Conservation (phyloP, 2,113 vertebrate species). For the Gymnogyps californianus region DNA sequence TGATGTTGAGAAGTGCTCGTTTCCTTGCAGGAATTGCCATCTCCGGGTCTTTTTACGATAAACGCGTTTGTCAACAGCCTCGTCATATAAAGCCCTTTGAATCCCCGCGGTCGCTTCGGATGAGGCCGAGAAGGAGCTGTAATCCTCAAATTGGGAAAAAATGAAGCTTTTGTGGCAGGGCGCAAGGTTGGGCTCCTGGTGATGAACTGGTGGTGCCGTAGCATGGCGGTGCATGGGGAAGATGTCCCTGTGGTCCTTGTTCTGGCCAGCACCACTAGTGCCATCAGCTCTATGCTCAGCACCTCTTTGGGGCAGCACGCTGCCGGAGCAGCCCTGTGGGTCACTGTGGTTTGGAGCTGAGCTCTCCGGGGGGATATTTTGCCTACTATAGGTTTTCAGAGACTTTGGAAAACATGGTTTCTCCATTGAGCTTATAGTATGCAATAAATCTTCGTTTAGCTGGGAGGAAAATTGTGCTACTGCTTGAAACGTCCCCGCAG, state of each 20-base stretch:
- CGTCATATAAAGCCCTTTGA: not conserved
- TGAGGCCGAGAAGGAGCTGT: not conserved
- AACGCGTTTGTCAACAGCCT: not conserved
- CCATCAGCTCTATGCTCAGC: not conserved
- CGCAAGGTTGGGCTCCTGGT: not conserved
- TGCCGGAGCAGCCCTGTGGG: too few relatives aligned
- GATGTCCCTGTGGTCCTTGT: not conserved
- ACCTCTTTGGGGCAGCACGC: not conserved
- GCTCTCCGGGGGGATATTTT: not conserved
- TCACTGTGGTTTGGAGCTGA: rapidly evolving
- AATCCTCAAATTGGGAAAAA: not conserved
- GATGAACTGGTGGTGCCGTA: not conserved
- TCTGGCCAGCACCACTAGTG: not conserved
- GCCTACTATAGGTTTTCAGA: not conserved
- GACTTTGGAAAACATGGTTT: not conserved
- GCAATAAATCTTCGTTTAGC: not conserved
- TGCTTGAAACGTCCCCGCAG: not conserved
- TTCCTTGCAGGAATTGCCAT: not conserved
- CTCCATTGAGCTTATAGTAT: not conserved
- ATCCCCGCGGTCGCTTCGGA: rapidly evolving
- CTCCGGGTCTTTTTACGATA: not conserved
- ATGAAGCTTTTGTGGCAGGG: not conserved
- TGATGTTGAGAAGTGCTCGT: not conserved
- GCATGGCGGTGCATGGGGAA: not conserved
- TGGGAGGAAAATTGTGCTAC: not conserved